Evolutionary conservation across 2,888 invertebrate species (phyloP).

Genomic region (Dusona sp.): DNA sequence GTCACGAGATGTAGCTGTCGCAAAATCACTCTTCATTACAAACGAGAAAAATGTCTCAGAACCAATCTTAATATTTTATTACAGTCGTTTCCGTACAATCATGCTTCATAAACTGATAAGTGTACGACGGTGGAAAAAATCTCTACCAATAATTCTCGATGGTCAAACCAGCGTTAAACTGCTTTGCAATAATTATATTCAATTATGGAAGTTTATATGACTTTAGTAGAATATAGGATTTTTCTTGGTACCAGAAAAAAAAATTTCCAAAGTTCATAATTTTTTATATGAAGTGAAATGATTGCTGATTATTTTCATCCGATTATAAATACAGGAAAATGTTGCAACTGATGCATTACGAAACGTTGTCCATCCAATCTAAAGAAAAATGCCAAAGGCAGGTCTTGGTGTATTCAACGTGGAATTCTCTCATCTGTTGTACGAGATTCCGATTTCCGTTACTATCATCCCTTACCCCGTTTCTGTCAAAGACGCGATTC

Average conservation of each 20-base stretch:
- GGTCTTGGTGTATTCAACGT: conserved; percentile 44
- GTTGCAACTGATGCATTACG: background rate
- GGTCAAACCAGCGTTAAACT: background rate
- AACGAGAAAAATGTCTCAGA: conserved; percentile 9
- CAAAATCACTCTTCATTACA: conserved; percentile 8
- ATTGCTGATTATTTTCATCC: background rate
- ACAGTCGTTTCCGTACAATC: background rate
- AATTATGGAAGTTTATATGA: background rate
- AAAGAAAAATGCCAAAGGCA: conserved; percentile 8
- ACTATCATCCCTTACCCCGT: conserved; percentile 70
- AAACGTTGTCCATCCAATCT: background rate
- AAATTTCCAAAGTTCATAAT: background rate
- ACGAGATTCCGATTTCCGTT: conserved; percentile 65
- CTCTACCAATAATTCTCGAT: background rate
- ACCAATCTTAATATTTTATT: conserved; percentile 24
- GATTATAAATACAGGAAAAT: background rate
- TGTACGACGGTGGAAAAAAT: background rate
- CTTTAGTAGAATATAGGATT: background rate
- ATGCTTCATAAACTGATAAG: background rate
- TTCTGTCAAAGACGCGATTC: conserved; percentile 80
- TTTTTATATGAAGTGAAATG: background rate
- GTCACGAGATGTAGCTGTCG: conserved; percentile 8
- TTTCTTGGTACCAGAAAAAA: background rate
- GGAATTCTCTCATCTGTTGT: conserved; percentile 67
- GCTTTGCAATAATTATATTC: background rate